Conservation (phyloP, 2,888 invertebrate genomes). For the Spisula solida region DNA sequence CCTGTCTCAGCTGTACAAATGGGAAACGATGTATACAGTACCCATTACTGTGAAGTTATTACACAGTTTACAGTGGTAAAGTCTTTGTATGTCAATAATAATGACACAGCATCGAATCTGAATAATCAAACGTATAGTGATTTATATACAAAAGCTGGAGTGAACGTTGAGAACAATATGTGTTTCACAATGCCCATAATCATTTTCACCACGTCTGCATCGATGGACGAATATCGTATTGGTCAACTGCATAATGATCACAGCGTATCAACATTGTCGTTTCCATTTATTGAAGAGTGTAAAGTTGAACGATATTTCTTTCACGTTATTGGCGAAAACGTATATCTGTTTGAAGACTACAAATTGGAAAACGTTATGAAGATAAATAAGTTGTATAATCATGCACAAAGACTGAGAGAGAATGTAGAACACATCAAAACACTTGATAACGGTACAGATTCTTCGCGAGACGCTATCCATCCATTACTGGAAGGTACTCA, state of each 20-base stretch:
- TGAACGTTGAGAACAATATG: neutral
- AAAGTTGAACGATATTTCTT: slow-evolving; percentile 24
- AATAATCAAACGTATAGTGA: neutral
- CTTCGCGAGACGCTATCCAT: neutral
- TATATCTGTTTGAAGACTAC: slow-evolving; percentile 32
- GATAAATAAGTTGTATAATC: slow-evolving; percentile 22
- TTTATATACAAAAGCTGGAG: slow-evolving; percentile 27
- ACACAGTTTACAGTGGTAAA: slow-evolving; percentile 12
- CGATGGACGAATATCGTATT: slow-evolving; percentile 25
- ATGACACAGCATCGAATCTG: neutral
- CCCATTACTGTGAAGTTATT: slow-evolving; percentile 31
- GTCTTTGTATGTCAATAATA: slow-evolving; percentile 25
- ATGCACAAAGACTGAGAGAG: neutral
- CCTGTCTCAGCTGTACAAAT: slow-evolving; percentile 11
- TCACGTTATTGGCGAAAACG: slow-evolving; percentile 10
- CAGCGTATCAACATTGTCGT: slow-evolving; percentile 12
- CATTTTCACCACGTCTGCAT: neutral
- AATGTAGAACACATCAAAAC: neutral
- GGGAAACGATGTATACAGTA: slow-evolving; percentile 38
- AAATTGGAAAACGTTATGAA: neutral
- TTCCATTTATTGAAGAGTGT: slow-evolving; percentile 40
- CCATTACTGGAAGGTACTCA: slow-evolving; percentile 33
- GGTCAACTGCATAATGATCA: slow-evolving; percentile 40
- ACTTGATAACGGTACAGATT: neutral
- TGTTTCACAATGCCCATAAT: slow-evolving; percentile 44